Conservation (phyloP, 1,140 invertebrate genomes). For the Microplitis demolitor region DNA sequence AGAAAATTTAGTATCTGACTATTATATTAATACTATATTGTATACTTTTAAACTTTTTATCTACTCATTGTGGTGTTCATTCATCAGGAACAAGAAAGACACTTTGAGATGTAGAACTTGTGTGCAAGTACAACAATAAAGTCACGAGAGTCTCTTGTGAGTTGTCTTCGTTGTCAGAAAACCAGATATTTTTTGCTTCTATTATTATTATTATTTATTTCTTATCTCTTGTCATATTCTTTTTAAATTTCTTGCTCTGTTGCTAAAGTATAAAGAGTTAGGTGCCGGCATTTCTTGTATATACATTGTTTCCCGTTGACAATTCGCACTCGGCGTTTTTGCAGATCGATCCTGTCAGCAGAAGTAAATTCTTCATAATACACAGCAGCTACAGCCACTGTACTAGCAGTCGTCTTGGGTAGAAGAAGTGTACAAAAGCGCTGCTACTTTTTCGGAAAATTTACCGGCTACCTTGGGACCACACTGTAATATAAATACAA, state of each 20-base stretch:
- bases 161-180: background rate
- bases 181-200: background rate
- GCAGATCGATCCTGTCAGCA: background rate
- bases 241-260: conserved; percentile 18
- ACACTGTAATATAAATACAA: conserved; percentile 38
- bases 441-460: conserved; percentile 47
- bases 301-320: background rate
- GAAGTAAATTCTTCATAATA: background rate
- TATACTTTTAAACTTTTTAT: too few species aligned
- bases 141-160: background rate
- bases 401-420: conserved; percentile 54
- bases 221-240: conserved; percentile 1
- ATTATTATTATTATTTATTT: background rate
- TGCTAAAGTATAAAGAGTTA: background rate
- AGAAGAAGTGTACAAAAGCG: conserved; percentile 46
- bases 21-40: too few species aligned
- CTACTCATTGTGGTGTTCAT: background rate
- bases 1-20: too few species aligned
- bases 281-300: background rate
- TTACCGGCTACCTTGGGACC: conserved; percentile 37
- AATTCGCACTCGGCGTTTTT: background rate
- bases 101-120: background rate
- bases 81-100: background rate
- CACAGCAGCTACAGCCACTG: background rate
- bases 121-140: too few species aligned